A percentile compares a stretch with the other conserved stretches of the same genome.
Evolutionary conservation across 1,140 invertebrate species (phyloP).

Genomic region (Drosophila pseudoananassae): DNA sequence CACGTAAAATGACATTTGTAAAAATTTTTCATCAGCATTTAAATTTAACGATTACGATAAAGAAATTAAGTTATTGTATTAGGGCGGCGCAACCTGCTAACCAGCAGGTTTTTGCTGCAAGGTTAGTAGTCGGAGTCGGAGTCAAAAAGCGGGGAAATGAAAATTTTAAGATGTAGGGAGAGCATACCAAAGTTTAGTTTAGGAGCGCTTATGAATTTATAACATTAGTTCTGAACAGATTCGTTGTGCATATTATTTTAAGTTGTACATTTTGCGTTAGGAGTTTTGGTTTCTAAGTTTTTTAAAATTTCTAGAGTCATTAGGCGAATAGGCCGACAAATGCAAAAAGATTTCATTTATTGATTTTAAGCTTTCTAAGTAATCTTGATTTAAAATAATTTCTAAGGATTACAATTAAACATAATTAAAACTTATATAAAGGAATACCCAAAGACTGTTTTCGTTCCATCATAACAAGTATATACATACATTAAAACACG

Average conservation of each 20-base stretch:
- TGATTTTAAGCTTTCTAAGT: slow-evolving; percentile 28
- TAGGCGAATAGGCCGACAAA: slow-evolving; percentile 39
- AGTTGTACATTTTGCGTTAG: slow-evolving; percentile 58
- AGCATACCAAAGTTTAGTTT: slow-evolving; percentile 79
- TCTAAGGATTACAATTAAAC: slow-evolving; percentile 62
- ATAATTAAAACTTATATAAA: slow-evolving; percentile 78
- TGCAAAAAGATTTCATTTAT: slow-evolving; percentile 46
- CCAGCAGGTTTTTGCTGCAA: slow-evolving; percentile 34
- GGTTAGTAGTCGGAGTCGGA: slow-evolving; percentile 12
- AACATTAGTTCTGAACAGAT: slow-evolving; percentile 54
- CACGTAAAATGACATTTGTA: slow-evolving; percentile 80
- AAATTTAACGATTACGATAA: slow-evolving; percentile 73
- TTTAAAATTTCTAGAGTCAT: slow-evolving; percentile 48
- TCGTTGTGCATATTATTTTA: slow-evolving; percentile 73
- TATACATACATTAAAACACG: slow-evolving; percentile 61
- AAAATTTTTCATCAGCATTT: slow-evolving; percentile 81
- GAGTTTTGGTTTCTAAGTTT: slow-evolving; percentile 30
- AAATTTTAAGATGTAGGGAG: slow-evolving; percentile 31
- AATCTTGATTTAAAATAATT: slow-evolving; percentile 43
- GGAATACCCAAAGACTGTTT: slow-evolving; percentile 84
- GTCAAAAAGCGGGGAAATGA: slow-evolving; percentile 5
- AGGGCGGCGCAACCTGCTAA: slow-evolving; percentile 29
- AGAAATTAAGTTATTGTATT: slow-evolving; percentile 64
- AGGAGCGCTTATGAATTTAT: slow-evolving; percentile 65
- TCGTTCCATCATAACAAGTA: slow-evolving; percentile 84